Evolutionary conservation across 1,140 invertebrate species (phyloP).

Genomic region (Tetragnatha versicolor): DNA sequence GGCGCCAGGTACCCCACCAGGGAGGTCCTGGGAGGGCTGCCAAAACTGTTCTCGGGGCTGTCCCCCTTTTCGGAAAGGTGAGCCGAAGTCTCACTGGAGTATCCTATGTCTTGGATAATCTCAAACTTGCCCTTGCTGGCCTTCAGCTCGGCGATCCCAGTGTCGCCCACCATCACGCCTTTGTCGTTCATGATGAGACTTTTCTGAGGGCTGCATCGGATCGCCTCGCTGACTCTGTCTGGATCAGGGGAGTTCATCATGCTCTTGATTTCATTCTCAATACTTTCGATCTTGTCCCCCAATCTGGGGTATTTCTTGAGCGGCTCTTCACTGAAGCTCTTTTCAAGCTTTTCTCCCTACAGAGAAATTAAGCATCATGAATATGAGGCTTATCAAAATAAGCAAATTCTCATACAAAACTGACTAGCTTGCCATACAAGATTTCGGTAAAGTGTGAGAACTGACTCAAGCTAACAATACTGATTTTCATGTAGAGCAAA

Average conservation of each 20-base stretch:
- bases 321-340: constrained; percentile 69
- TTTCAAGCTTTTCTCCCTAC: constrained; percentile 47
- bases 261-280: constrained; percentile 19
- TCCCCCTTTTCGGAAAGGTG: constrained; percentile 60
- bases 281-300: constrained; percentile 27
- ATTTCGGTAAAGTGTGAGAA: no score
- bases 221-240: neutral
- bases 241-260: constrained; percentile 11
- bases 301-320: constrained; percentile 69
- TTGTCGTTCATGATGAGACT: constrained; percentile 51
- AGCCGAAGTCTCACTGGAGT: constrained; percentile 63
- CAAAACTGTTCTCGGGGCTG: no score
- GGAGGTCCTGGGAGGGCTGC: neutral
- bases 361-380: neutral
- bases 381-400: no score
- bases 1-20: constrained; percentile 32
- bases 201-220: neutral
- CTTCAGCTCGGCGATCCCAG: constrained; percentile 56
- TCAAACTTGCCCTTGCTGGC: constrained; percentile 53
- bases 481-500: no score
- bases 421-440: no score
- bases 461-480: no score
- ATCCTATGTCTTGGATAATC: constrained; percentile 62
- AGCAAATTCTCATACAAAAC: no score
- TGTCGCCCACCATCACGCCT: constrained; percentile 56